Evolutionary conservation across 2,888 invertebrate genomes (phyloP).

Genomic region (Tachina fera): DNA sequence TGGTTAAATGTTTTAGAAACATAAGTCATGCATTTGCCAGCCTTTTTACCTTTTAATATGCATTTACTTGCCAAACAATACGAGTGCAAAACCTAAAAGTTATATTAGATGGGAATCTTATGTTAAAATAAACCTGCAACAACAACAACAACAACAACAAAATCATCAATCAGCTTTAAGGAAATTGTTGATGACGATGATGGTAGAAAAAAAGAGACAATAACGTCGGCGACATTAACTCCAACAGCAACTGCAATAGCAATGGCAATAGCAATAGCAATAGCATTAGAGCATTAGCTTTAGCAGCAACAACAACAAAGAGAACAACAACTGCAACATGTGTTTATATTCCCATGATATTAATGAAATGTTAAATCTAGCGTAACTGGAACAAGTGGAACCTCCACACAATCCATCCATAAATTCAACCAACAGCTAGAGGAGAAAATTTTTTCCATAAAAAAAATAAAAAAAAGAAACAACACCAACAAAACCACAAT

Average conservation of each 20-base stretch:
- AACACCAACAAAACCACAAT: conserved; percentile 60
- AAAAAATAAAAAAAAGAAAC: background rate
- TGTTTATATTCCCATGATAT: conserved; percentile 69
- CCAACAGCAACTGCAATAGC: conserved; percentile 25
- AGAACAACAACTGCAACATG: conserved; percentile 56
- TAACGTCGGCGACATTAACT: conserved; percentile 37
- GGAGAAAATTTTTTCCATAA: conserved; percentile 9
- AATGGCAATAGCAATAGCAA: conserved; percentile 19
- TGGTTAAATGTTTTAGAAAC: conserved; percentile 12
- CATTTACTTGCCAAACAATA: conserved; percentile 54
- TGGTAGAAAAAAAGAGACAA: background rate
- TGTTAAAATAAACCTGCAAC: conserved; percentile 29
- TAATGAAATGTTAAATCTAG: conserved; percentile 72
- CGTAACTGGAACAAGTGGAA: conserved; percentile 74
- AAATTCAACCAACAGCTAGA: conserved; percentile 73
- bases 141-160: conserved; percentile 32
- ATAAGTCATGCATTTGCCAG: conserved; percentile 67
- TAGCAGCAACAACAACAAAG: background rate
- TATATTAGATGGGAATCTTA: conserved; percentile 59
- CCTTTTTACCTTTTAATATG: conserved; percentile 54
- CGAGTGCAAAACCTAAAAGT: conserved; percentile 16
- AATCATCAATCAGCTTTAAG: conserved; percentile 60
- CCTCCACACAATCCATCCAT: conserved; percentile 52
- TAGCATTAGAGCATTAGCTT: background rate
- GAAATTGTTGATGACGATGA: conserved; percentile 43